Evolutionary conservation across 2,888 invertebrate genomes (phyloP).

Genomic region (Ethmia dodecea): DNA sequence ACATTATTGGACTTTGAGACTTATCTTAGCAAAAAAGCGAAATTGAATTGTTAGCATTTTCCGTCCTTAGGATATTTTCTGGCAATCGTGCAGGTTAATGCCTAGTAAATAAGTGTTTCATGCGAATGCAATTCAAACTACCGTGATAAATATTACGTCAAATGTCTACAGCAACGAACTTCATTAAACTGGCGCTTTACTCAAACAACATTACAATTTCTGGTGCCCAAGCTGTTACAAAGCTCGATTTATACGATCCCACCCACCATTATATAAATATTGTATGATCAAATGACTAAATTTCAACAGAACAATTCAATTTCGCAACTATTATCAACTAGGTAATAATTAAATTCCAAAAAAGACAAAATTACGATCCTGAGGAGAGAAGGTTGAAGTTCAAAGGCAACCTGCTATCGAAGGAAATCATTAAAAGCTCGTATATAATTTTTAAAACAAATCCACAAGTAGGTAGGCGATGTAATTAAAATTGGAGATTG

Average conservation of each 20-base stretch:
- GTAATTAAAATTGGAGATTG: conserved; percentile 1
- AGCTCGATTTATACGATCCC: too few relatives aligned
- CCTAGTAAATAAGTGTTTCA: conserved; percentile 47
- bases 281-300: conserved; percentile 16
- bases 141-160: conserved; percentile 51
- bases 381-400: conserved; percentile 3
- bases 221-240: too few relatives aligned
- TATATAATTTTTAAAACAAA: conserved; percentile 3
- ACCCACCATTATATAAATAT: conserved; percentile 13
- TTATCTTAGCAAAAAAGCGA: conserved; percentile 70
- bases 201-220: background rate
- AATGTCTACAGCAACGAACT: conserved; percentile 44
- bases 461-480: too few relatives aligned
- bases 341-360: conserved; percentile 2
- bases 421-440: conserved; percentile 6
- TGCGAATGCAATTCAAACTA: conserved; percentile 63
- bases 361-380: conserved; percentile 6
- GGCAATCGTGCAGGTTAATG: conserved; percentile 50
- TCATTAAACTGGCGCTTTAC: conserved; percentile 12
- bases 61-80: conserved; percentile 63
- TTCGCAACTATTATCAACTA: conserved; percentile 32
- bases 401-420: conserved; percentile 4
- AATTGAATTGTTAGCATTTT: conserved; percentile 74
- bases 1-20: conserved; percentile 49
- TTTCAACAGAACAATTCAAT: conserved; percentile 50